Evolutionary conservation across 2,797 vertebrate genomes (phyloP).

Genomic region (Mormyrus hasselquistii): DNA sequence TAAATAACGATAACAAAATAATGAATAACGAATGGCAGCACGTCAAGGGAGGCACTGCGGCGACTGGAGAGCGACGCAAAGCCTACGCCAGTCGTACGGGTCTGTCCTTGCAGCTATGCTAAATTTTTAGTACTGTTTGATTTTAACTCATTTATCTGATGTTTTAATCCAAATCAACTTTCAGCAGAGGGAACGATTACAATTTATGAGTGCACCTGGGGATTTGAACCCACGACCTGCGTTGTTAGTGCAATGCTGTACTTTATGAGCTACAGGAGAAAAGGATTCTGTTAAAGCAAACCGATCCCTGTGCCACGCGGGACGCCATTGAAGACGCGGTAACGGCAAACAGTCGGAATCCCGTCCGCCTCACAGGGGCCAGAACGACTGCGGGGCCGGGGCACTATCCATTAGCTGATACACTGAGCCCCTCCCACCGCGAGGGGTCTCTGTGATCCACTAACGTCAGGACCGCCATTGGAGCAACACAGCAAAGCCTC

Average conservation of each 20-base stretch:
- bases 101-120: neutral
- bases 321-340: neutral
- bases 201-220: neutral
- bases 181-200: neutral
- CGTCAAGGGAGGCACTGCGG: neutral
- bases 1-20: slow-evolving; percentile 17
- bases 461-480: neutral
- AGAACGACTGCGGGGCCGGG: neutral
- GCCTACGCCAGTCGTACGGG: neutral
- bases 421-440: neutral
- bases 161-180: neutral
- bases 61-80: neutral
- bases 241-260: neutral
- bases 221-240: neutral
- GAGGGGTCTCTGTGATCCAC: neutral
- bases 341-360: neutral
- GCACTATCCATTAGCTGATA: neutral
- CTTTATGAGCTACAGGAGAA: neutral
- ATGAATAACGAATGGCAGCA: neutral
- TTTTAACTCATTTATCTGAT: neutral
- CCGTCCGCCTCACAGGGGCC: neutral
- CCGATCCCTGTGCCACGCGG: neutral
- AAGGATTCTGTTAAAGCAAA: neutral
- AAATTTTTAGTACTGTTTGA: neutral
- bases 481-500: neutral